Evolutionary conservation across 2,113 vertebrate species (phyloP).

Genomic region (western clawed frog (Xenopus tropicalis)): UCB_Xtro_10.0 CM004445.2:65071001-65071500

Average conservation of each 20-base stretch:
- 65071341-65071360: slow-evolving; percentile 21
- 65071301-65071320: slow-evolving; percentile 31
- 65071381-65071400: slow-evolving; percentile 96
- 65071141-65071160: neutral
- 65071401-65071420: slow-evolving; percentile 81
- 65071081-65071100: neutral
- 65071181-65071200: neutral
- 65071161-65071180: neutral
- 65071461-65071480: slow-evolving; percentile 88
- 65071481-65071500: slow-evolving; percentile 78
- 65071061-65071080: neutral
- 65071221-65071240: neutral
- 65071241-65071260: slow-evolving; percentile 25
- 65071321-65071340: slow-evolving; percentile 7
- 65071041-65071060: neutral
- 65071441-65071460: slow-evolving; percentile 85
- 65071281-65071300: slow-evolving; percentile 22
- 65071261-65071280: neutral
- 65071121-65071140: neutral
- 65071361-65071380: slow-evolving; percentile 51
- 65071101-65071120: neutral
- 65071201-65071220: neutral
- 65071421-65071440: slow-evolving; percentile 86
- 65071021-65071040: neutral
- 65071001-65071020: no score